These are phyloP conservation scores for Diarsia rubi DNA, from an alignment of 2,888 invertebrate species.

Conservation along the genomic window DNA sequence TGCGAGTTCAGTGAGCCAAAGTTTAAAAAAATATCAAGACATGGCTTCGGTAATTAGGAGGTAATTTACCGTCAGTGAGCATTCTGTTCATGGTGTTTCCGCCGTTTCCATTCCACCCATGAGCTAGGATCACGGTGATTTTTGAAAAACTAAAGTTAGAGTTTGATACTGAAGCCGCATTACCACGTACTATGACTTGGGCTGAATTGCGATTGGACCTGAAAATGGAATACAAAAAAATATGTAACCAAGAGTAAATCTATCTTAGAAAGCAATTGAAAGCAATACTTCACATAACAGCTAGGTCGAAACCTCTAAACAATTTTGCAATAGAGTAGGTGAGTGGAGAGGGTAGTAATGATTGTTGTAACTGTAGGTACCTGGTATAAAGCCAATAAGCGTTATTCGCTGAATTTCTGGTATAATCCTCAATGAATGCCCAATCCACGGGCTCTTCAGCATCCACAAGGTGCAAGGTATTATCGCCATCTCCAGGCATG, in stretches of 20 bases:
- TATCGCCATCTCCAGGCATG: conserved; percentile 77
- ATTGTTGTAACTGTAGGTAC: conserved; percentile 71
- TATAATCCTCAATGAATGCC: conserved; percentile 65
- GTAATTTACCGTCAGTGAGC: conserved; percentile 74
- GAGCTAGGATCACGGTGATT: conserved; percentile 76
- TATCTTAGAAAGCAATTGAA: background rate
- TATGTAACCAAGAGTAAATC: background rate
- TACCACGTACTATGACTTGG: conserved; percentile 68
- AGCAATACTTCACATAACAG: background rate
- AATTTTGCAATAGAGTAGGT: background rate
- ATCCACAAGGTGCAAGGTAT: conserved; percentile 72
- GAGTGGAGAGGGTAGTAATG: background rate
- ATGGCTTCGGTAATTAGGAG: background rate
- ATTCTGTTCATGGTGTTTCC: conserved; percentile 72
- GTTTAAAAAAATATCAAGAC: background rate
- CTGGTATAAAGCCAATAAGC: conserved; percentile 78
- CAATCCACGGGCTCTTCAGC: conserved; percentile 70
- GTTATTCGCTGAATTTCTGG: conserved; percentile 71
- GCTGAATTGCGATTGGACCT: conserved; percentile 72
- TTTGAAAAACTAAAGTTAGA: conserved; percentile 74
- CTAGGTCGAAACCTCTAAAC: no score
- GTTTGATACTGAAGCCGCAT: conserved; percentile 65
- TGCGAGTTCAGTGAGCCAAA: background rate
- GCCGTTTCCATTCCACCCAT: conserved; percentile 82
- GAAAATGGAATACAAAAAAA: conserved; percentile 43